A percentile compares a stretch with the other conserved stretches of the same genome.
Conservation (phyloP, 2,888 invertebrate genomes). For the Galeruca laticollis region DNA sequence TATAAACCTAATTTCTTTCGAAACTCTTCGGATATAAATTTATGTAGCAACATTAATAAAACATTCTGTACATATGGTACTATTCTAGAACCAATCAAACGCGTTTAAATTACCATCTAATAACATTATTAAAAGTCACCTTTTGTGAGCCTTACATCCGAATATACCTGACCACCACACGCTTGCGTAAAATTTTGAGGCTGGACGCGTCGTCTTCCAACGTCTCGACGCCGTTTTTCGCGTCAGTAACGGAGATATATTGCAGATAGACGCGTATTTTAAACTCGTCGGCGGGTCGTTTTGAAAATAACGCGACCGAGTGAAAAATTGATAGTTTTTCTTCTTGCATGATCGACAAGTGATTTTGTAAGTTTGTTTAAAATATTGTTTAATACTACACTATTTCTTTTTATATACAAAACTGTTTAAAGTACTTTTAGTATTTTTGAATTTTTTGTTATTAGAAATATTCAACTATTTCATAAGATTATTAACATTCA, state of each 20-base stretch:
- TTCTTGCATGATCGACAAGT: background rate
- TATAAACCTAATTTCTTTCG: no score
- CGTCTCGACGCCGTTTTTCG: conserved; percentile 33
- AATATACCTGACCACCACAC: conserved; percentile 39
- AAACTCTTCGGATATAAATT: no score
- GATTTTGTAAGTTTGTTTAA: background rate
- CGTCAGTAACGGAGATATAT: conserved; percentile 28
- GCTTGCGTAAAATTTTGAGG: conserved; percentile 39
- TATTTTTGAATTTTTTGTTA: no score
- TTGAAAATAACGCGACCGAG: background rate
- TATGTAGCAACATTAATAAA: no score
- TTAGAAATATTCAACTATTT: no score
- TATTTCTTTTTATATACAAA: no score
- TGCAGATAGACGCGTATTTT: conserved; percentile 10
- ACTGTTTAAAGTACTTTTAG: no score
- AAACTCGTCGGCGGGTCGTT: background rate
- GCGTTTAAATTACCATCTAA: background rate
- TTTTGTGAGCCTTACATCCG: conserved; percentile 20
- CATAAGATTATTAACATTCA: no score
- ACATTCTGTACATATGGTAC: no score
- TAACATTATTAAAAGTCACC: conserved; percentile 18
- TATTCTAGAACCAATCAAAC: background rate
- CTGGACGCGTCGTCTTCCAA: conserved; percentile 28
- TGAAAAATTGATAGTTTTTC: background rate
- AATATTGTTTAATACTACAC: background rate